Evolutionary conservation across 2,797 vertebrate genomes (phyloP).

Genomic region (Chanos chanos): DNA sequence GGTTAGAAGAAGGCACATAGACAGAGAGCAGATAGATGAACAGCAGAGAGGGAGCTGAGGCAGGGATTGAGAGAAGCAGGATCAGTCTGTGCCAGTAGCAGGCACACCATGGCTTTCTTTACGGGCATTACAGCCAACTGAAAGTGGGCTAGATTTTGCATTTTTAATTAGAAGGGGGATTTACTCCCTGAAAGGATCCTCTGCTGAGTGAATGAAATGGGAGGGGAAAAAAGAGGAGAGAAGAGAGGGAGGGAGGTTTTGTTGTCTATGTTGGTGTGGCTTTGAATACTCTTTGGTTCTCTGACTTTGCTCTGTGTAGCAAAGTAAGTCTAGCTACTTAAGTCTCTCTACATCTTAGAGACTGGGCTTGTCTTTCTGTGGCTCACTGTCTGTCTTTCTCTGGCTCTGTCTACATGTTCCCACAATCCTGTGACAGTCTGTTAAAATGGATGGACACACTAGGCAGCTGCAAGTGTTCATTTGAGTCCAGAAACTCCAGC

Average conservation of each 20-base stretch:
- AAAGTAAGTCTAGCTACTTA: background rate
- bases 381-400: conserved; percentile 11
- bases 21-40: background rate
- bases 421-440: too few species aligned
- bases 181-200: conserved; percentile 11
- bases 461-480: too few species aligned
- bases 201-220: conserved; percentile 3
- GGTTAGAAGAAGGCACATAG: background rate
- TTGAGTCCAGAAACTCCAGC: background rate
- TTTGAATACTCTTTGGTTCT: too few species aligned
- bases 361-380: conserved; percentile 1
- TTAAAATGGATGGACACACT: too few species aligned
- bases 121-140: conserved; percentile 9
- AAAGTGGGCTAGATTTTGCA: conserved; percentile 28
- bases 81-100: background rate
- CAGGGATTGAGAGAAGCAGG: background rate
- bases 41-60: background rate
- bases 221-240: background rate
- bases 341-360: background rate
- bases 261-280: background rate
- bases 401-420: conserved; percentile 1
- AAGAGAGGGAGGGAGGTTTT: background rate
- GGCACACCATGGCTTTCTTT: background rate
- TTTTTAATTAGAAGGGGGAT: conserved; percentile 27
- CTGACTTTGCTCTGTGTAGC: background rate